Base-by-base conservation (phyloP, 2,888 invertebrate species). In the Allophyes oxyacanthae region DNA sequence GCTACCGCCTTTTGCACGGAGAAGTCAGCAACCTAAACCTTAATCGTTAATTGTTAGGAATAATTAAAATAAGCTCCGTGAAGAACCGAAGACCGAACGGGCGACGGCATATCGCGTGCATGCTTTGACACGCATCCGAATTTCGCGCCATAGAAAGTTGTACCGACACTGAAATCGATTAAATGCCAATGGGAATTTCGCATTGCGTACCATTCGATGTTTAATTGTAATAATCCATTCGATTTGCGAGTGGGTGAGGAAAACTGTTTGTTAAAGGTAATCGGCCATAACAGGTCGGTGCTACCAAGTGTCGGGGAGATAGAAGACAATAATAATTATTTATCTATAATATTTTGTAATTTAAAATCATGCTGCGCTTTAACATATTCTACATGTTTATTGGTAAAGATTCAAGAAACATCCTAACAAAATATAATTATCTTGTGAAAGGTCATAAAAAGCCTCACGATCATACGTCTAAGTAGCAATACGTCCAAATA, bases 91-190 rank as follows among this genome's bases (percentile, higher is more conserved):
- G 37, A 62, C 4, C 20, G 20, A 4, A 20, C 4, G 61, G 49
- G 15, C 45, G 62, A 46, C 64, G 53, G 71, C 59, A 48, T 53
- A 45, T 74, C 46, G 75, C 75, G 66, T 72, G 74, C 40, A 55
- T 36, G 38, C 34, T 43, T 34, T 41, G 53, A 60, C 66, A 76
- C 71, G 70, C 76, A 61, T 66, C 25, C 48, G 55, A 72, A 82
- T 78, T 79, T 80, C 71, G 75, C 77, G 79, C 78, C 75, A 70
- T 72, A 76, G 78, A 78, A 80, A 80, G 77, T 77, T 76, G 77
- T 74, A 75, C 73, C 71, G 62, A 71, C 51, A 76, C 52, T 43
- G 62, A 74, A 82, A 83, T 83, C 76, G 78, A 81, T 83, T 81
- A 69, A 73, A 61, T 61, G 58, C 61, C 63, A 70, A 70, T 74